Evolutionary conservation across 1,140 invertebrate genomes (phyloP).

Genomic region (Holcopasites calliopsidis): DNA sequence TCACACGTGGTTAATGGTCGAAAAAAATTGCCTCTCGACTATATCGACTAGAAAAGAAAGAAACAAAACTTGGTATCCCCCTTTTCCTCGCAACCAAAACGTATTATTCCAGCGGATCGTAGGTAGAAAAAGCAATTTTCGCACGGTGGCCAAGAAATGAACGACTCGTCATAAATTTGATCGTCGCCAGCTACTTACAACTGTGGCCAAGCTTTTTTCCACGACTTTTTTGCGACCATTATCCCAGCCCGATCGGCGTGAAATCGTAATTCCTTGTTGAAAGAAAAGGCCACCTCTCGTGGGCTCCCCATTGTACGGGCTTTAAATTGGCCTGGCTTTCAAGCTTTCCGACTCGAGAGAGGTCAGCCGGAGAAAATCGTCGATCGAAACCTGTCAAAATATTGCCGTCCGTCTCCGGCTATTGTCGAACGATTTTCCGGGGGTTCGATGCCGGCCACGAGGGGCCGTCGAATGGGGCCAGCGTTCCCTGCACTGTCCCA

Average conservation of each 20-base stretch:
- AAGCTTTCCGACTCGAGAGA: constrained; percentile 2
- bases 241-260: constrained; percentile 63
- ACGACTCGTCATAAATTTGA: constrained; percentile 42
- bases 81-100: constrained; percentile 1
- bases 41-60: background rate
- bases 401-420: constrained; percentile 53
- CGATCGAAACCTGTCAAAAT: constrained; percentile 69
- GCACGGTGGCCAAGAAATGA: constrained; percentile 33
- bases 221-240: constrained; percentile 39
- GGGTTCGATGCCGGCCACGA: constrained; percentile 36
- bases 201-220: background rate
- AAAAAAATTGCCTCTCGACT: too few relatives aligned
- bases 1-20: too few relatives aligned
- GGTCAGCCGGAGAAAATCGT: background rate
- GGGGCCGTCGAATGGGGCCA: constrained; percentile 58
- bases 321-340: constrained; percentile 26
- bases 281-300: background rate
- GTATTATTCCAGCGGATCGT: background rate
- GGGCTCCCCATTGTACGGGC: background rate
- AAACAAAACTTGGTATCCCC: background rate
- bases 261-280: constrained; percentile 64
- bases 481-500: constrained; percentile 43
- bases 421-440: constrained; percentile 56
- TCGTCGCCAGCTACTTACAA: background rate
- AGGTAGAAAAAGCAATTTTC: constrained; percentile 42